phyloP scores from a whole-genome alignment of 1,140 invertebrate genomes.

The Meloidogyne floridensis region DNA sequence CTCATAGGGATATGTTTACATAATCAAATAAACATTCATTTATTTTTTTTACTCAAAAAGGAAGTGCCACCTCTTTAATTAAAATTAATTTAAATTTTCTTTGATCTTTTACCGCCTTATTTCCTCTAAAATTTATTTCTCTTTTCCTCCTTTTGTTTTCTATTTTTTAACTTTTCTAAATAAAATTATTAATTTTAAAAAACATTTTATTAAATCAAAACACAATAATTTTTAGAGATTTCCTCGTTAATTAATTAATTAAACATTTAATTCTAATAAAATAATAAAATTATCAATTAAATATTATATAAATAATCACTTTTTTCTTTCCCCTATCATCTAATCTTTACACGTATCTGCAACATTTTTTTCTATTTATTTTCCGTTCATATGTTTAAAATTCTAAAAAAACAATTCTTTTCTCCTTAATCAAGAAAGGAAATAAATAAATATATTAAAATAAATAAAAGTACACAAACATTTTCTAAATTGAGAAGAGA shows the following conservation, averaged over 20 bases:
- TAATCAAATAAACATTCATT: not conserved
- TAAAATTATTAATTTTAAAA: no score
- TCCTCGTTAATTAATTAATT: not conserved
- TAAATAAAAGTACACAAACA: not conserved
- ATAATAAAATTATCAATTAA: not conserved
- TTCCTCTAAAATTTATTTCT: not conserved
- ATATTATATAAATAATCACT: not conserved
- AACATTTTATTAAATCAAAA: no score
- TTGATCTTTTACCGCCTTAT: not conserved
- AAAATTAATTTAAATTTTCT: not conserved
- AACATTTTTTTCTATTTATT: not conserved
- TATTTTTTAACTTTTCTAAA: not conserved
- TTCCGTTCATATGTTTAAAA: not conserved
- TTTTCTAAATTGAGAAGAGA: not conserved
- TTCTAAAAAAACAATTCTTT: not conserved
- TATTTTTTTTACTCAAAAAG: not conserved
- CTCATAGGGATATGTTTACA: not conserved
- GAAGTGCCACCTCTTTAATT: not conserved
- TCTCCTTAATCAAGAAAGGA: not conserved
- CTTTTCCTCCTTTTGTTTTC: not conserved
- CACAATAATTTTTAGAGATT: no score
- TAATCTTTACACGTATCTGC: conserved; percentile 6
- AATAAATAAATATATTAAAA: not conserved
- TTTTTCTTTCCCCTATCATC: not conserved
- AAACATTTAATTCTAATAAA: not conserved